Base-by-base conservation (phyloP, 2,888 invertebrate species). In the Limenitis camilla region DNA sequence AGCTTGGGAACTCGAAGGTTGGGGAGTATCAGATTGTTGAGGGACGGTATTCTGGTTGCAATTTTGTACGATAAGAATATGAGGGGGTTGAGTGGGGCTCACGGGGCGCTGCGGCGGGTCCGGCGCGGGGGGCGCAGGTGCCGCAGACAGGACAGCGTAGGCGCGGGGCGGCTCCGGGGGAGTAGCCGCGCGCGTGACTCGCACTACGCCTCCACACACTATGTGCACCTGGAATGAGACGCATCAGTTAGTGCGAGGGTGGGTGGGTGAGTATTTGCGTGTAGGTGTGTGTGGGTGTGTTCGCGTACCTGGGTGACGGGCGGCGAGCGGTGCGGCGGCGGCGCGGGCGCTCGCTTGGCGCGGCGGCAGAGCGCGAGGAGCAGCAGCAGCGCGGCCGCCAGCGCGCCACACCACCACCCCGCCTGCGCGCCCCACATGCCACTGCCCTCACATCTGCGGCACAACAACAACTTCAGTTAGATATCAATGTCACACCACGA, bases 381-480 rank as follows among this genome's bases (percentile, higher is more conserved):
- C 64, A 75, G 66, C 58, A 72, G 69, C 68, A 79, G 71, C 70
- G 78, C 79, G 66, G 79, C 82, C 62, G 81, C 82, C 70, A 76
- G 72, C 74, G 79, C 82, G 70, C 81, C 82, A 75, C 79, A 74
- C 76, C 78, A 76, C 78, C 76, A 74, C 62, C 83, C 77, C 73
- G 76, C 81, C 76, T 70, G 72, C 66, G 69, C 74, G 73, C 74
- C 76, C 80, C 82, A 82, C 84, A 81, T 83, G 64, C 72, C 83
- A 61, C 69, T 55, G 44, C 58, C 60, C 71, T 83, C 82, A 84
- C 85, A 84, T 84, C 84, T 85, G 68, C 8, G 63, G n/a, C 40
- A 38, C 10, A 49, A 19, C 6, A 4, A 39, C 4, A 11, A 28
- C 28, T n/a, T 11, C 30, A 41, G 30, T 41, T n/a, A 30, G 41